These are phyloP conservation scores for Pionites leucogaster DNA, from an alignment of 2,113 vertebrate species.

Conservation along the genomic window DNA sequence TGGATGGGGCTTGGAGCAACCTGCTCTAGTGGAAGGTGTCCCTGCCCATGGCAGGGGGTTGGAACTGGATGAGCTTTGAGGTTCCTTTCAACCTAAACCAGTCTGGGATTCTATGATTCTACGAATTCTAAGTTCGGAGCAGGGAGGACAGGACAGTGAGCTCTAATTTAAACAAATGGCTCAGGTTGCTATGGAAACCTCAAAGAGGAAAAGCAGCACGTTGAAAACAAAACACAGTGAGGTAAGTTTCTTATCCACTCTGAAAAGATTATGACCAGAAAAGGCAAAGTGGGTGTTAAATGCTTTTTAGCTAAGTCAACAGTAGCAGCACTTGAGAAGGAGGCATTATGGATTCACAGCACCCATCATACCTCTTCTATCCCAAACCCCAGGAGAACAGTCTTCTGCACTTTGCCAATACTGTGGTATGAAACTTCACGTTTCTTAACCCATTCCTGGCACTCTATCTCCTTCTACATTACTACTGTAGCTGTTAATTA, in stretches of 20 bases:
- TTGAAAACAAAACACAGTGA: slow-evolving; percentile 8
- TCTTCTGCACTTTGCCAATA: background rate
- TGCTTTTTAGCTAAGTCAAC: slow-evolving; percentile 1
- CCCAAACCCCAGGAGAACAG: background rate
- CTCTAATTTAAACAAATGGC: slow-evolving; percentile 44
- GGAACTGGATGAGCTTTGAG: background rate
- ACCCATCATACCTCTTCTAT: background rate
- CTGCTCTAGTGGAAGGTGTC: no score
- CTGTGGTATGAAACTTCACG: background rate
- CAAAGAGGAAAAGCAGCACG: slow-evolving; percentile 18
- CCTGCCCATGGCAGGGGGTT: background rate
- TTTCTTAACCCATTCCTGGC: slow-evolving; percentile 1
- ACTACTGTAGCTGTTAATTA: background rate
- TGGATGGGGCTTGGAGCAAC: no score
- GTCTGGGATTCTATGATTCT: background rate
- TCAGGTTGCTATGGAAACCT: slow-evolving; percentile 64
- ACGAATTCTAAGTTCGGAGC: background rate
- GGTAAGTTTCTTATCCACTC: slow-evolving; percentile 35
- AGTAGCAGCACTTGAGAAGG: slow-evolving; percentile 28
- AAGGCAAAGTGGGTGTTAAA: slow-evolving; percentile 67
- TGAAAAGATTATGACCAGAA: slow-evolving; percentile 67
- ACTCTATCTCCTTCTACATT: background rate
- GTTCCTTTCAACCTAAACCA: background rate
- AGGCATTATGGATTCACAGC: background rate
- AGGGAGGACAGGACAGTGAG: background rate